Percentiles rank a stretch among this genome's conserved stretches.
Evolutionary conservation across 1,140 invertebrate species (phyloP).

Genomic region (Dysdera silvatica): DNA sequence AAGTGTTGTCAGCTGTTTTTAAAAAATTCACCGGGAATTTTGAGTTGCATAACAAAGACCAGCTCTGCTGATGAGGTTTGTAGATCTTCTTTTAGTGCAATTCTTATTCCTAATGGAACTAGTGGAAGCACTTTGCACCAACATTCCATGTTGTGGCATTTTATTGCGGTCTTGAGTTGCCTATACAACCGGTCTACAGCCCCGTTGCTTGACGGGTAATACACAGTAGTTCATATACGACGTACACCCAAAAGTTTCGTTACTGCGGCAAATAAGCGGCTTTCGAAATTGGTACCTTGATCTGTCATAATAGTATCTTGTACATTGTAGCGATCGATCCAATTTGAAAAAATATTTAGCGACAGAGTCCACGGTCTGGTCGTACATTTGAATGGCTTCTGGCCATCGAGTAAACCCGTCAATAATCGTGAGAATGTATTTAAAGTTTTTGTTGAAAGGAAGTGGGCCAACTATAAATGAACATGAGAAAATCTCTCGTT

Average conservation of each 20-base stretch:
- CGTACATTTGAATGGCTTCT: not conserved
- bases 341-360: not conserved
- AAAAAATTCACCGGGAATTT: conserved; percentile 30
- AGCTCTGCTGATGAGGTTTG: conserved; percentile 23
- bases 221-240: not conserved
- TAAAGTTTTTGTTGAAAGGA: not conserved
- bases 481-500: not conserved
- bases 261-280: not conserved
- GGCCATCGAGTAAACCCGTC: not conserved
- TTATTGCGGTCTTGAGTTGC: conserved; percentile 40
- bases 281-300: not conserved
- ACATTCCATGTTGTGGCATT: conserved; percentile 14
- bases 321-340: not conserved
- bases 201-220: conserved; percentile 40
- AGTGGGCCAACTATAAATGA: not conserved
- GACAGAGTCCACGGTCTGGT: not conserved
- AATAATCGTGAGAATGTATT: not conserved
- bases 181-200: conserved; percentile 42
- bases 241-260: not conserved
- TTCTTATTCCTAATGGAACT: conserved; percentile 38
- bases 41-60: conserved; percentile 28
- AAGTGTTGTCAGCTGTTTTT: not conserved
- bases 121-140: conserved; percentile 41
- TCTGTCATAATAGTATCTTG: not conserved
- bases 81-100: conserved; percentile 35